Percentiles rank a stretch among this genome's conserved stretches.
Conservation (phyloP, 2,113 vertebrate species). For the Ramphastos sulfuratus region DNA sequence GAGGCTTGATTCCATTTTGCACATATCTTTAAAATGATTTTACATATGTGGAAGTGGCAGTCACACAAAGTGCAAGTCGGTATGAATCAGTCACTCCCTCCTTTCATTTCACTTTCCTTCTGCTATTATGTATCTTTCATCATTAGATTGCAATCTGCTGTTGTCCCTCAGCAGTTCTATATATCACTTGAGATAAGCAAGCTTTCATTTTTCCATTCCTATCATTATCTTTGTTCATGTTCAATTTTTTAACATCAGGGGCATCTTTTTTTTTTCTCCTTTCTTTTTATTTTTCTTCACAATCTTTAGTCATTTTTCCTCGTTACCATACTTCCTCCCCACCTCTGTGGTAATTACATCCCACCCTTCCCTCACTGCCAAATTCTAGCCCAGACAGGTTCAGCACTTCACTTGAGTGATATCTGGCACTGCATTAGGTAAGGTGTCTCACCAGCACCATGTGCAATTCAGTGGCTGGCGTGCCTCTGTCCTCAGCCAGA, state of each 20-base stretch:
- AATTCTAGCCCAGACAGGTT: neutral
- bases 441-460: neutral
- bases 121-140: neutral
- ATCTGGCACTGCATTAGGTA: accelerated
- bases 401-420: neutral
- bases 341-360: neutral
- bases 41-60: neutral
- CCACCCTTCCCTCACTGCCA: accelerated
- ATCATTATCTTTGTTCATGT: neutral
- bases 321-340: neutral
- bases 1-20: neutral
- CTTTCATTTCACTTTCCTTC: constrained; percentile 10
- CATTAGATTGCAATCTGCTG: neutral
- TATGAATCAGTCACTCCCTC: neutral
- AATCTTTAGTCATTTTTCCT: neutral
- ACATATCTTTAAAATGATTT: neutral
- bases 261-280: accelerated
- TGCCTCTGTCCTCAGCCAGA: neutral
- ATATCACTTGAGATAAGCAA: neutral
- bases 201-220: neutral
- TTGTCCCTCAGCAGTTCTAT: neutral
- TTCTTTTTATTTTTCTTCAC: neutral
- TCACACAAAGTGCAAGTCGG: neutral
- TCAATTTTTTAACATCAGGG: neutral
- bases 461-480: accelerated